Evolutionary conservation across 2,888 invertebrate genomes (phyloP).

Genomic region (Chouioia cunea): DNA sequence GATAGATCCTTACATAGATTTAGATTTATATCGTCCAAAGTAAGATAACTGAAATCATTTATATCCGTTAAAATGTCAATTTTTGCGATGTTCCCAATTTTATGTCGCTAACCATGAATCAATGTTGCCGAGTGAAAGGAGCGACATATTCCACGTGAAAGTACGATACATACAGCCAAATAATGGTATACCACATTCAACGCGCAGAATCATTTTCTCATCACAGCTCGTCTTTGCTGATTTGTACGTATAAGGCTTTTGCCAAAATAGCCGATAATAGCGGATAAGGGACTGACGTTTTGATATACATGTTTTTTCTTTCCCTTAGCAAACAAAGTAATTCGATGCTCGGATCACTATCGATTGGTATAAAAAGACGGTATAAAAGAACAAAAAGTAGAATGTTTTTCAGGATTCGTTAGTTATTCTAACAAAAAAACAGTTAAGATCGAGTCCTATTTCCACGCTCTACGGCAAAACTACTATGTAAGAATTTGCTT

Average conservation of each 20-base stretch:
- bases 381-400: too few relatives aligned
- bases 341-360: too few relatives aligned
- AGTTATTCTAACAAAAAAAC: not conserved
- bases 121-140: conserved; percentile 23
- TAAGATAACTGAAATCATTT: conserved; percentile 1
- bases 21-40: conserved; percentile 20
- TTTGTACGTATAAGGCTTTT: conserved; percentile 30
- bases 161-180: conserved; percentile 12
- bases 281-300: conserved; percentile 23
- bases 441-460: conserved; percentile 23
- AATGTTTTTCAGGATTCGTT: too few relatives aligned
- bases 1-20: conserved; percentile 9
- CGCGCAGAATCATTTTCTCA: conserved; percentile 9
- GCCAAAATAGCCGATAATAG: conserved; percentile 15
- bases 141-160: not conserved
- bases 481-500: conserved; percentile 54
- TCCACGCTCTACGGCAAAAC: conserved; percentile 31
- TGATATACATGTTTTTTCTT: not conserved
- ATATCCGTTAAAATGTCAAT: conserved; percentile 37
- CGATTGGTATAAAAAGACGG: too few relatives aligned
- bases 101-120: conserved; percentile 6
- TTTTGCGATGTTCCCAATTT: conserved; percentile 26
- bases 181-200: conserved; percentile 12
- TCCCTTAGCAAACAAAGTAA: too few relatives aligned
- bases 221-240: conserved; percentile 27